Evolutionary conservation across 2,888 invertebrate genomes (phyloP).

Genomic region (Kuschelorhynchus macadamiae): DNA sequence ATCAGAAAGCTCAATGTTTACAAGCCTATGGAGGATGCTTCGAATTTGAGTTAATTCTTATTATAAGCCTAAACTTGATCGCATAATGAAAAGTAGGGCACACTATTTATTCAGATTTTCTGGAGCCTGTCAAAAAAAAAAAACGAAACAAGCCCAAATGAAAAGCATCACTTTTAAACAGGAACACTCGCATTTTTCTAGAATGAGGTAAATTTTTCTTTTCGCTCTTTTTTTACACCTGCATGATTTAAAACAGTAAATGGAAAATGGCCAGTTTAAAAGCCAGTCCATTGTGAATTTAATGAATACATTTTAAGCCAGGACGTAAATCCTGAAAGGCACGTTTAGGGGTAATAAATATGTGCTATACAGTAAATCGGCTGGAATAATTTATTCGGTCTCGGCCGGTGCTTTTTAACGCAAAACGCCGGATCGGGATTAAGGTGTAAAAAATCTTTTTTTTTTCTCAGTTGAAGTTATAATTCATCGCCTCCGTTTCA

Average conservation of each 20-base stretch:
- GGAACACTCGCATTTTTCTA: not conserved
- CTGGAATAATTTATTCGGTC: conserved; percentile 25
- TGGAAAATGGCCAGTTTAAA: conserved; percentile 29
- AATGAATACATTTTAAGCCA: conserved; percentile 37
- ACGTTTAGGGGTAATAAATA: conserved; percentile 34
- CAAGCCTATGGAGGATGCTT: too few species aligned
- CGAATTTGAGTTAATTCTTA: too few species aligned
- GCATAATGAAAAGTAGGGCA: too few species aligned
- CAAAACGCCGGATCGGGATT: not conserved
- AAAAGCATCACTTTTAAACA: too few species aligned
- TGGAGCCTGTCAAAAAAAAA: too few species aligned
- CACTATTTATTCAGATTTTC: too few species aligned
- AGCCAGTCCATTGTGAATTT: conserved; percentile 33
- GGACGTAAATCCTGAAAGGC: conserved; percentile 28
- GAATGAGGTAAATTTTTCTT: conserved; percentile 7
- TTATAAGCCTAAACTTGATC: too few species aligned
- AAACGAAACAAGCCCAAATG: too few species aligned
- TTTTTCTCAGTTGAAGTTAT: too few species aligned
- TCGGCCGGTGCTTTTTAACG: not conserved
- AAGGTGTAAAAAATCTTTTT: not conserved
- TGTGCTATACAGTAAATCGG: conserved; percentile 27
- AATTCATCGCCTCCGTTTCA: too few species aligned
- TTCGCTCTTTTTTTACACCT: conserved; percentile 19
- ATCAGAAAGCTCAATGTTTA: too few species aligned
- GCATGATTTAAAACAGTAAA: conserved; percentile 28